These are phyloP conservation scores for Drosophila infuscata DNA, from an alignment of 2,888 invertebrate genomes.

Conservation along the genomic window DNA sequence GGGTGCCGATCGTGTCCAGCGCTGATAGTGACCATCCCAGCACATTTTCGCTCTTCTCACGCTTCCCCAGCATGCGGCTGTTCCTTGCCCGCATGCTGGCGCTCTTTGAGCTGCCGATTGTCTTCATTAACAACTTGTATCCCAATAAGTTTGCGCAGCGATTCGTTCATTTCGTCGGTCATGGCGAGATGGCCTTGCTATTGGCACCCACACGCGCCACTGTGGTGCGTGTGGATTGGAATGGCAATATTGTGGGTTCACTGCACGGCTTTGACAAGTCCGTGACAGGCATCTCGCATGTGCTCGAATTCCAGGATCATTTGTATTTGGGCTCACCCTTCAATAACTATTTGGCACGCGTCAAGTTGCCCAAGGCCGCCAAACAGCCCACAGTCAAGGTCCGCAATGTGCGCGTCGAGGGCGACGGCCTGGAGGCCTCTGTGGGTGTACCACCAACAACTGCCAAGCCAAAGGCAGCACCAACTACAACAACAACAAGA, in stretches of 20 bases:
- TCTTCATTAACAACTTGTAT: conserved; percentile 87
- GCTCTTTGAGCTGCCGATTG: conserved; percentile 88
- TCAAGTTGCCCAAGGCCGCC: conserved; percentile 86
- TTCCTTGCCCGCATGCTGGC: conserved; percentile 87
- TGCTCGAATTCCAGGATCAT: conserved; percentile 88
- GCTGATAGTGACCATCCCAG: conserved; percentile 87
- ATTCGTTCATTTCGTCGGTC: conserved; percentile 89
- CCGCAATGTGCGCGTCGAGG: conserved; percentile 83
- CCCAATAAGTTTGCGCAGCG: conserved; percentile 89
- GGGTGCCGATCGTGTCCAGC: conserved; percentile 86
- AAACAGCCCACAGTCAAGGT: conserved; percentile 80
- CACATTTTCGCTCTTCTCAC: conserved; percentile 86
- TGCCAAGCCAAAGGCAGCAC: conserved; percentile 66
- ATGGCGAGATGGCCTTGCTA: conserved; percentile 86
- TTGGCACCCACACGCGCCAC: conserved; percentile 86
- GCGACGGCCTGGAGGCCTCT: conserved; percentile 78
- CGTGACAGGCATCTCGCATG: conserved; percentile 87
- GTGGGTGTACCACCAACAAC: conserved; percentile 67
- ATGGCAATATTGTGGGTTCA: conserved; percentile 90
- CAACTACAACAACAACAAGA: conserved; percentile 63
- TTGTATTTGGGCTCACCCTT: conserved; percentile 90
- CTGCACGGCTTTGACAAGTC: conserved; percentile 88
- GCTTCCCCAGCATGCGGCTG: conserved; percentile 88
- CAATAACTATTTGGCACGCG: conserved; percentile 88
- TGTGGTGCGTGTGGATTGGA: conserved; percentile 89